Base-by-base conservation (phyloP, 2,113 vertebrate species). In the Myiagra hebetior region DNA sequence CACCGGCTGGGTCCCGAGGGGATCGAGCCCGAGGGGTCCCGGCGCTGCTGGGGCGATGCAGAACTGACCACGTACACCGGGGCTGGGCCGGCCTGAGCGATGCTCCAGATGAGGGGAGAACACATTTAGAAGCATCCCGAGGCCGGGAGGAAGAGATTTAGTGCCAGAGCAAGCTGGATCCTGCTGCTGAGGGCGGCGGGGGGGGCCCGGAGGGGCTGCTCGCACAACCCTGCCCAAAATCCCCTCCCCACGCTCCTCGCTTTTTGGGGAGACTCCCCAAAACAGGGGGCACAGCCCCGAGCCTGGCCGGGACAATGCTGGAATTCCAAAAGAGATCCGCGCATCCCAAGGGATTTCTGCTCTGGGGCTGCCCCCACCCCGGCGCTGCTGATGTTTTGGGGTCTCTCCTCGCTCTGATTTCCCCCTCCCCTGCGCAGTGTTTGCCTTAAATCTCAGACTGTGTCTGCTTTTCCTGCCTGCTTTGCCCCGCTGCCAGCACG, bases 1-100 rank as follows among this genome's bases (percentile, higher is more conserved):
- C 10, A 1, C 2, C 3, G 17, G 2, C 7, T 0, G 4, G 50
- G 8, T 10, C 15, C 57, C 17, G 30, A 0, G 13, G 30, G 47
- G 52, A 15, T 31, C 1, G 11, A 17, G 63, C 21, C 37, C 37
- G 67, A 18, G 26, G 21, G 55, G 2, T 0, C 4, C 30, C 1
- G 50, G 35, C 2, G 2, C 56, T 22, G 78, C 74, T 14, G 52
- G 24, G 41, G 16, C 1, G 6, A 44, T 41, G 87, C 8, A 1
- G 22, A 1, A 2, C 0, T 11, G 4, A n/a, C 70, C 83, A 53
- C 35, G 13, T 63, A 42, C 6, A 1, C 37, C 3, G 3, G 79
- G 89, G 30, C 85, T 13, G 79, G 41, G 30, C 41, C 3, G 2
- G n/a, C 39, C 81, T 31, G 73, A 91, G 9, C 64, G 18, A 41